Base-by-base conservation (phyloP, 2,888 invertebrate species). In the Argyresthia albistria region DNA sequence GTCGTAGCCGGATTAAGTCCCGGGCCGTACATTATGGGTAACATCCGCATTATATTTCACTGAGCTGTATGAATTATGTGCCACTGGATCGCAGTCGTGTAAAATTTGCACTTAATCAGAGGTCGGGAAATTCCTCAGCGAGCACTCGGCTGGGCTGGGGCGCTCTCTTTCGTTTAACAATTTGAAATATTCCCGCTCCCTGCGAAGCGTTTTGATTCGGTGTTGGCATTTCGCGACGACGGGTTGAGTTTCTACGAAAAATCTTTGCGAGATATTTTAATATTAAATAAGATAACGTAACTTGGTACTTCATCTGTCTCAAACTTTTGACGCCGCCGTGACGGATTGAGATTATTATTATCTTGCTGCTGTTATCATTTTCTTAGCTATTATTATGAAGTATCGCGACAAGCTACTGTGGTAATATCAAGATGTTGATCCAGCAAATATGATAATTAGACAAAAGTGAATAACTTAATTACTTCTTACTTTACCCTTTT, bases 11-110 rank as follows among this genome's bases (percentile, higher is more conserved):
- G 77, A 80, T 80, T 79, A 81, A 78, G 78, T 81, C 75, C 73
- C 79, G 70, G 75, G 73, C 76, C 76, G 79, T 83, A 81, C 77
- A 78, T 80, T 82, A 80, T 73, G 75, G 73, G 77, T 73, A 79
- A 49, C 72, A 78, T 79, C 79, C 80, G 80, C 79, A 75, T 81
- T 80, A 81, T 82, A 82, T 80, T 80, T 80, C 78, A 79, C 76
- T 69, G 71, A 69, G 73, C 65, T 72, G 69, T 76, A 76, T 81
- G 80, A 82, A 70, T 80, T 80, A 81, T 80, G 78, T 66, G 65
- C 69, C 62, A 69, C 69, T 65, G 72, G 71, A 66, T 71, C 72
- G 72, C 69, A 59, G 60, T 69, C 70, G 66, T 65, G 68, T 70
- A 73, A 76, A 79, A 69, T 48, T 73, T 78, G 70, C 72, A 72